Conservation (phyloP, 2,797 vertebrate genomes). For the Sebastiscus albofasciatus region DNA sequence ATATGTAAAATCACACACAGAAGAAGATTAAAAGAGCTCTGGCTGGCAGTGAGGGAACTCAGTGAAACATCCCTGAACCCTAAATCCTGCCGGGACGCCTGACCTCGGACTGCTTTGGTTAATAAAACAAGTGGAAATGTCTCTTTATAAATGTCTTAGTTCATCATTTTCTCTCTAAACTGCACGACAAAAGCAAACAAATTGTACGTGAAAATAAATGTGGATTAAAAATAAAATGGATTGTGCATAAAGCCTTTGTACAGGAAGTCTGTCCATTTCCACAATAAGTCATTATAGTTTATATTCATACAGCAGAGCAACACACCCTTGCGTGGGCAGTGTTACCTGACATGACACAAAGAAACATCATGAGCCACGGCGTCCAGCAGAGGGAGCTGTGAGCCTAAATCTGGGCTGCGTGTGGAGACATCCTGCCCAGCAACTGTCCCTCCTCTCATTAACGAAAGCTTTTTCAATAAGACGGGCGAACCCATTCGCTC, state of each 20-base stretch:
- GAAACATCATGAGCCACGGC: background rate
- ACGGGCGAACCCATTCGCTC: constrained; percentile 44
- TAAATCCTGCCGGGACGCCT: background rate
- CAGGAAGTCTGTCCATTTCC: constrained; percentile 21
- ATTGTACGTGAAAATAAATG: background rate
- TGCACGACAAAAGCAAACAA: background rate
- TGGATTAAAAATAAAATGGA: background rate
- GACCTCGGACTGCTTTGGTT: background rate
- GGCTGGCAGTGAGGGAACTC: background rate
- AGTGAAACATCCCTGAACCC: background rate
- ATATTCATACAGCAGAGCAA: constrained; percentile 13
- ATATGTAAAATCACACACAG: constrained; percentile 13
- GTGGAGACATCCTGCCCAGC: constrained; percentile 64
- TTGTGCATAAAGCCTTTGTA: constrained; percentile 12
- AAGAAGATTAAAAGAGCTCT: background rate
- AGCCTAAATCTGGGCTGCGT: background rate
- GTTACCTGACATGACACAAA: constrained; percentile 32
- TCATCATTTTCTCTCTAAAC: background rate
- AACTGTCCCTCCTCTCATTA: constrained; percentile 60
- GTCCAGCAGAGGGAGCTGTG: constrained; percentile 66
- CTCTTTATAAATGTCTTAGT: background rate
- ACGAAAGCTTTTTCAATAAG: constrained; percentile 43
- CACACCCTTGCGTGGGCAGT: background rate
- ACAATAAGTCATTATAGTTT: background rate
- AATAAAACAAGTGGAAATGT: background rate